Conservation (phyloP, 2,113 vertebrate genomes). For the Uria lomvia region DNA sequence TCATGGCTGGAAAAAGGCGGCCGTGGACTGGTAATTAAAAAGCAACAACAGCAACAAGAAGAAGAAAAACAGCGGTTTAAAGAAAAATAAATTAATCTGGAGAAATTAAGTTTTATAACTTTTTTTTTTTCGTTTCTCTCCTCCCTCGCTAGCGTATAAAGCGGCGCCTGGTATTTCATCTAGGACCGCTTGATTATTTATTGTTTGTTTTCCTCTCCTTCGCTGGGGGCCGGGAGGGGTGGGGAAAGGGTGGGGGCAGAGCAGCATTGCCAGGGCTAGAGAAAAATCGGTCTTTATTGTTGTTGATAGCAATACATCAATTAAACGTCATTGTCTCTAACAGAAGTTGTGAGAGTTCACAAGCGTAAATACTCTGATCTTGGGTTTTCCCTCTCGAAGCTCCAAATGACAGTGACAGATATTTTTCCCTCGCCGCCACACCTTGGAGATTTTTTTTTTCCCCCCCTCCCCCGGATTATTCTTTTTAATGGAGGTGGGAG, state of each 20-base stretch:
- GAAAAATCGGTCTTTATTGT: conserved; percentile 72
- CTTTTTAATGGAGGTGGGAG: conserved; percentile 40
- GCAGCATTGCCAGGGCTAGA: conserved; percentile 48
- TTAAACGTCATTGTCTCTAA: conserved; percentile 70
- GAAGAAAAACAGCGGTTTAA: conserved; percentile 23
- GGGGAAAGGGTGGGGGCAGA: conserved; percentile 56
- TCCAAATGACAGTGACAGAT: conserved; percentile 23
- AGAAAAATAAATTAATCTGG: conserved; percentile 22
- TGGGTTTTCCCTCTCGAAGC: background rate
- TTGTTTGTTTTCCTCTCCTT: conserved; percentile 75
- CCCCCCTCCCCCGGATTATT: background rate
- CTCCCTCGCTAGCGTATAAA: conserved; percentile 1
- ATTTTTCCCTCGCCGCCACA: conserved; percentile 17
- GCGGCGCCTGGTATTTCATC: conserved; percentile 5
- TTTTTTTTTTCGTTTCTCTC: conserved; percentile 65
- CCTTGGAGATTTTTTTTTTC: background rate
- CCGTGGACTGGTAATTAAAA: conserved; percentile 22
- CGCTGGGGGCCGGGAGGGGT: conserved; percentile 35
- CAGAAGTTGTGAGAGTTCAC: conserved; percentile 69
- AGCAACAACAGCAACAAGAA: background rate
- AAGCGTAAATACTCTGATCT: conserved; percentile 9
- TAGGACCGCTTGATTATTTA: conserved; percentile 61
- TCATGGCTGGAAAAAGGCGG: conserved; percentile 20
- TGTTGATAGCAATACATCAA: conserved; percentile 73
- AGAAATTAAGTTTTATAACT: conserved; percentile 65